phyloP scores from a whole-genome alignment of 1,140 invertebrate genomes.

The Drosophila lowei region DNA sequence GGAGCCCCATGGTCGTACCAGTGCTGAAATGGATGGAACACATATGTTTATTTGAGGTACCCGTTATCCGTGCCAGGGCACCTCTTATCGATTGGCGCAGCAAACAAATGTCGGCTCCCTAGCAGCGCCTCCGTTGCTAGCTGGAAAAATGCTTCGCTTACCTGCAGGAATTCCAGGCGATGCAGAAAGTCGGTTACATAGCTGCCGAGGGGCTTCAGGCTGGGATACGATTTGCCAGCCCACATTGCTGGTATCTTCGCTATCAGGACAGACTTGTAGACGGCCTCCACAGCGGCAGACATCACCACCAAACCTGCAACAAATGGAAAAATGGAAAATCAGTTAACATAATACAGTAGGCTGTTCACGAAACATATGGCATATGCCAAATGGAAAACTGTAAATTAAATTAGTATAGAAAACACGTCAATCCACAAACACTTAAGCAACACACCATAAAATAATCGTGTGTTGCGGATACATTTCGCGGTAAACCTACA shows the following conservation, averaged over 20 bases:
- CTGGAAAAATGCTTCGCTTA: constrained; percentile 62
- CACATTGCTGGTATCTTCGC: constrained; percentile 93
- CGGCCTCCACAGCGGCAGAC: constrained; percentile 94
- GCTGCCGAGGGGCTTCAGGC: constrained; percentile 94
- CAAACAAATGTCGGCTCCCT: constrained; percentile 20
- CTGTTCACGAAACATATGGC: constrained; percentile 1
- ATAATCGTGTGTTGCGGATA: neutral
- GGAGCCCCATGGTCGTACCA: constrained; percentile 94
- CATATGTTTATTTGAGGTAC: too few relatives aligned
- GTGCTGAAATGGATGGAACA: constrained; percentile 83
- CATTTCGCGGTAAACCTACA: neutral
- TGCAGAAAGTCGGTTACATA: constrained; percentile 94
- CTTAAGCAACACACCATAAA: constrained; percentile 2
- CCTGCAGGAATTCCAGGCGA: constrained; percentile 91
- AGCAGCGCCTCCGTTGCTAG: neutral
- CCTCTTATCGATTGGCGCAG: constrained; percentile 19
- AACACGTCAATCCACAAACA: constrained; percentile 14
- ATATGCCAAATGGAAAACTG: constrained; percentile 1
- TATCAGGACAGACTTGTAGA: constrained; percentile 91
- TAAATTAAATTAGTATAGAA: constrained; percentile 21
- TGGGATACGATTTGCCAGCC: constrained; percentile 95
- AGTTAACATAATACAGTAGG: constrained; percentile 34
- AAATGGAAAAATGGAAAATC: neutral
- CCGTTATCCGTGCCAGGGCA: constrained; percentile 5
- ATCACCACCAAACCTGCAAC: constrained; percentile 90